phyloP scores from a whole-genome alignment of 2,797 vertebrate species.

The Clarias laeviceps region DNA sequence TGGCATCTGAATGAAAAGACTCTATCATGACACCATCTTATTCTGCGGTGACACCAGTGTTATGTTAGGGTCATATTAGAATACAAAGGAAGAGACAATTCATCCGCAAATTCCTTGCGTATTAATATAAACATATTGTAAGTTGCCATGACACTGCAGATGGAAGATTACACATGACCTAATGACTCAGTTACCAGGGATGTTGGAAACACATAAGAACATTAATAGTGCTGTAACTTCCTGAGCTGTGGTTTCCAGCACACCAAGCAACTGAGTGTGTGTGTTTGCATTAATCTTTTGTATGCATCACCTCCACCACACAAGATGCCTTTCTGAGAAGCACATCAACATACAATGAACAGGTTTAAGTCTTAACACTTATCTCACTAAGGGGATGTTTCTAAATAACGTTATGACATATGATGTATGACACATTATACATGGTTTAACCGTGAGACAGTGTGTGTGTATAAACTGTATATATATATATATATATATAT shows the following conservation, averaged over 20 bases:
- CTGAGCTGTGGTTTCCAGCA: slow-evolving; percentile 46
- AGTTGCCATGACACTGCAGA: background rate
- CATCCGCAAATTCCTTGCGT: background rate
- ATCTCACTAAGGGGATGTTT: background rate
- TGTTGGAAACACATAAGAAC: slow-evolving; percentile 12
- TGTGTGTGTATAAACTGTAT: too few relatives aligned
- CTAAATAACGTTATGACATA: background rate
- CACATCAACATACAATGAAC: background rate
- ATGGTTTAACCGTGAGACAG: too few relatives aligned
- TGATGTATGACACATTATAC: too few relatives aligned
- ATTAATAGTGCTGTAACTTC: slow-evolving; percentile 40
- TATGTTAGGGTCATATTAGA: background rate
- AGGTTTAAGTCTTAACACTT: background rate
- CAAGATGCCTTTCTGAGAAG: slow-evolving; percentile 19
- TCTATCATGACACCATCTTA: slow-evolving; percentile 30
- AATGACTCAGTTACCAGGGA: background rate
- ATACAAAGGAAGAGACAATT: background rate
- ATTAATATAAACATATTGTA: background rate
- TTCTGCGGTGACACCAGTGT: background rate
- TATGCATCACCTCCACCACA: slow-evolving; percentile 50
- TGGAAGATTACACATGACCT: background rate
- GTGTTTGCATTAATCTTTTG: slow-evolving; percentile 20
- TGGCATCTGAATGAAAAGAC: background rate
- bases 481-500: too few relatives aligned
- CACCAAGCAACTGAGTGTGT: background rate